Conservation (phyloP, 2,888 invertebrate genomes). For the Caenorhabditis afra region DNA sequence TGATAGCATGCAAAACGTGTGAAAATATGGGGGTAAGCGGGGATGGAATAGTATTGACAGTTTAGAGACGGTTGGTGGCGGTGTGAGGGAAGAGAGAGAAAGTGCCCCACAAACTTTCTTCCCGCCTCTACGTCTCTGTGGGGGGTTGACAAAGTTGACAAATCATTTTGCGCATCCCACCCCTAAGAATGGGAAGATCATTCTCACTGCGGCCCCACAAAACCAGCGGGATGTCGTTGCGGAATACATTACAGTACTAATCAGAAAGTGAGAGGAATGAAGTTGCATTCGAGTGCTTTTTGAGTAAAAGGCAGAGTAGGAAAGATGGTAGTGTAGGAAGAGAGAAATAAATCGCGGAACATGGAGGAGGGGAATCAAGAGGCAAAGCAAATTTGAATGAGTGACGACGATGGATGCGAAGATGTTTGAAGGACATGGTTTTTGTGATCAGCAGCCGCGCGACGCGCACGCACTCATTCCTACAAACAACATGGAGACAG, state of each 20-base stretch:
- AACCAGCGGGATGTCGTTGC: conserved; percentile 41
- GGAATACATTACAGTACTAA: conserved; percentile 33
- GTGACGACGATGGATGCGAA: conserved; percentile 50
- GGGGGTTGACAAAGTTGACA: conserved; percentile 46
- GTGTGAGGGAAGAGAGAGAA: conserved; percentile 27
- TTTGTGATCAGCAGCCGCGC: conserved; percentile 38
- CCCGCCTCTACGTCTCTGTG: conserved; percentile 28
- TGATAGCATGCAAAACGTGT: conserved; percentile 56
- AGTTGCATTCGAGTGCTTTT: too few relatives aligned
- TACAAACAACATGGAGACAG: conserved; percentile 46
- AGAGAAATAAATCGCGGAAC: neutral
- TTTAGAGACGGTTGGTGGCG: conserved; percentile 31
- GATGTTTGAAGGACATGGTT: conserved; percentile 58
- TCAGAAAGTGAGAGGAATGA: conserved; percentile 21
- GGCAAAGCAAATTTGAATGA: conserved; percentile 41
- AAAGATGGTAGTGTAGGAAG: neutral
- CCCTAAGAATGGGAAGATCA: conserved; percentile 15
- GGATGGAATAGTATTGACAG: conserved; percentile 41
- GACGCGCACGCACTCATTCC: conserved; percentile 40
- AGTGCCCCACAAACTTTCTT: conserved; percentile 39
- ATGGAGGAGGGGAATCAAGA: conserved; percentile 7
- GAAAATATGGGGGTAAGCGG: conserved; percentile 51
- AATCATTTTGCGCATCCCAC: conserved; percentile 32
- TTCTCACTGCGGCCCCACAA: conserved; percentile 13
- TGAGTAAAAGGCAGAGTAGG: too few relatives aligned